A percentile compares a stretch with the other conserved stretches of the same genome.
Evolutionary conservation across 2,888 invertebrate species (phyloP).

Genomic region (Synergus umbraculus): DNA sequence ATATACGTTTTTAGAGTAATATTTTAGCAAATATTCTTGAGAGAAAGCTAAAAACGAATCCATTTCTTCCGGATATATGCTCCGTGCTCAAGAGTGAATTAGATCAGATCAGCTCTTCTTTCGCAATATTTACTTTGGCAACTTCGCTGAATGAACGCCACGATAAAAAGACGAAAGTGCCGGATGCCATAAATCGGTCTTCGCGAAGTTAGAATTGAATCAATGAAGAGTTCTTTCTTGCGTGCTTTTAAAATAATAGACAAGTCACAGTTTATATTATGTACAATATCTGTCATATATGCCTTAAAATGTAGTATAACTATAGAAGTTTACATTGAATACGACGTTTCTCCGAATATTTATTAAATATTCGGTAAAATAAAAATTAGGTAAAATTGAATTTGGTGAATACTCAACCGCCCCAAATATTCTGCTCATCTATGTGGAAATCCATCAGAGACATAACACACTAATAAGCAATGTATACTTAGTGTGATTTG

Average conservation of each 20-base stretch:
- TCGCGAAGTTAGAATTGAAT: background rate
- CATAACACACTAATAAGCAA: slow-evolving; percentile 4
- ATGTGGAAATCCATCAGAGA: background rate
- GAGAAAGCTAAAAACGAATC: background rate
- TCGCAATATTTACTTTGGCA: slow-evolving; percentile 37
- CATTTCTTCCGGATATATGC: background rate
- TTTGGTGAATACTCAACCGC: too few relatives aligned
- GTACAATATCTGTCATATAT: too few relatives aligned
- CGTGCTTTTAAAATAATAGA: background rate
- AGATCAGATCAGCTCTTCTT: slow-evolving; percentile 26
- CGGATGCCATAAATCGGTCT: slow-evolving; percentile 3
- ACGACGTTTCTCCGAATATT: too few relatives aligned
- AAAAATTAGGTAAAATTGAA: too few relatives aligned
- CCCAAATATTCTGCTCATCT: background rate
- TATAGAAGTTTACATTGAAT: too few relatives aligned
- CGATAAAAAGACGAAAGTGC: slow-evolving; percentile 26
- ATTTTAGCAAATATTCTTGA: background rate
- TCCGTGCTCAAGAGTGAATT: background rate
- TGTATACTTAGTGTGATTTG: slow-evolving; percentile 1
- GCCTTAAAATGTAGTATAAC: too few relatives aligned
- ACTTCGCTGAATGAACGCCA: background rate
- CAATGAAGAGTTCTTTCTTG: background rate
- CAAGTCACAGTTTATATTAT: background rate
- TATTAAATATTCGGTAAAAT: too few relatives aligned
- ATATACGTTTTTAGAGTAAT: background rate